Conservation (phyloP, 2,888 invertebrate species). For the Zygaena filipendulae region DNA sequence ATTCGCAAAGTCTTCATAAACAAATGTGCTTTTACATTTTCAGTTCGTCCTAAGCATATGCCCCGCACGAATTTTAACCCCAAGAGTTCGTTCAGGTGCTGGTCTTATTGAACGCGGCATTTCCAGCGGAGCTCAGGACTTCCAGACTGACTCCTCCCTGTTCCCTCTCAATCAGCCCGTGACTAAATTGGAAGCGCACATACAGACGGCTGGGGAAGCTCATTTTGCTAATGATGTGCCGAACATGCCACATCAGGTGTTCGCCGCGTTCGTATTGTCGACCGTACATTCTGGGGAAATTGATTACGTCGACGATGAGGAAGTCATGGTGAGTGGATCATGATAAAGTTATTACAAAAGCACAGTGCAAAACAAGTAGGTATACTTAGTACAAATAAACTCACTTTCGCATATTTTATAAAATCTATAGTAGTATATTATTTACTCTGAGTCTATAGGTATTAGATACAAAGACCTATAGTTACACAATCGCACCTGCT, state of each 20-base stretch:
- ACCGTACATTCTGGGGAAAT: constrained; percentile 68
- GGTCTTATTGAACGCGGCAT: constrained; percentile 62
- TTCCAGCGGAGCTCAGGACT: constrained; percentile 70
- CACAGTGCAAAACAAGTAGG: too few species aligned
- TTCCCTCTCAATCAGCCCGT: constrained; percentile 78
- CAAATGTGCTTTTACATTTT: too few species aligned
- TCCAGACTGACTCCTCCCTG: constrained; percentile 67
- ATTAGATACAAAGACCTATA: too few species aligned
- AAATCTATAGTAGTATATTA: too few species aligned
- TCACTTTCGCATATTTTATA: too few species aligned
- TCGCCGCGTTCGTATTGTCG: constrained; percentile 74
- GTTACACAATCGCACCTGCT: too few species aligned
- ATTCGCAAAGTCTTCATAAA: too few species aligned
- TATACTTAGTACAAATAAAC: too few species aligned
- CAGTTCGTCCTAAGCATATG: constrained; percentile 68
- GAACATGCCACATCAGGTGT: constrained; percentile 69
- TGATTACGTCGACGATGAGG: constrained; percentile 63
- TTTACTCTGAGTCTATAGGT: too few species aligned
- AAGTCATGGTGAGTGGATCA: constrained; percentile 72
- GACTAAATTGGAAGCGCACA: constrained; percentile 70
- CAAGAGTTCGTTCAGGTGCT: constrained; percentile 61
- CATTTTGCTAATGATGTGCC: constrained; percentile 74
- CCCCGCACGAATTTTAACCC: constrained; percentile 40
- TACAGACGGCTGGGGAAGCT: constrained; percentile 75
- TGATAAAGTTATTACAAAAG: too few species aligned